Percentiles rank a stretch among this genome's conserved stretches.
Evolutionary conservation across 2,113 vertebrate genomes (phyloP).

Genomic region (Cryptotis parvus): DNA sequence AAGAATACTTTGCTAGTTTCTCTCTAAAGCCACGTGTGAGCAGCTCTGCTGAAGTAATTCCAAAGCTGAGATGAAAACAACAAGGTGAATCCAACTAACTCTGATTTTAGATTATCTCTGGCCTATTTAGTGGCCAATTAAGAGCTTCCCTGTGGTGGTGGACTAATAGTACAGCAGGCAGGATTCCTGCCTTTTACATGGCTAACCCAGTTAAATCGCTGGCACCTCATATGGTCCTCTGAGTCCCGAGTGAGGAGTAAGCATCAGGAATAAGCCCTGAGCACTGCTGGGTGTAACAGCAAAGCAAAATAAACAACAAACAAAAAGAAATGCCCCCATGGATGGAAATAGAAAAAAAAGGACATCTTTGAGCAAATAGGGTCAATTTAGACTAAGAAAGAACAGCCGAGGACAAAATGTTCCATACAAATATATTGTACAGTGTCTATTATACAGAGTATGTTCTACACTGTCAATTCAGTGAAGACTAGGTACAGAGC

Average conservation of each 20-base stretch:
- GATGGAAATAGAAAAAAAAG: background rate
- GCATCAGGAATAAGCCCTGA: too few species aligned
- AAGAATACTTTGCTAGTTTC: background rate
- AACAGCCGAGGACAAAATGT: background rate
- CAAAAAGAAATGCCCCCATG: too few species aligned
- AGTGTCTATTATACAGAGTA: background rate
- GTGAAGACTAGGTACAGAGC: constrained; percentile 42
- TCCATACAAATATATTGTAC: background rate
- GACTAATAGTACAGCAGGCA: too few species aligned
- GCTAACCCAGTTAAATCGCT: too few species aligned
- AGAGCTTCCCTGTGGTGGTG: background rate
- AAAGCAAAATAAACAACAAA: too few species aligned
- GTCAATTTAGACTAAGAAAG: background rate
- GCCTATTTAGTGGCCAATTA: background rate
- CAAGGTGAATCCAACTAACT: background rate
- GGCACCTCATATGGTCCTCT: too few species aligned
- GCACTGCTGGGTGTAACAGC: too few species aligned
- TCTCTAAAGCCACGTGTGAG: background rate
- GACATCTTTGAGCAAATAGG: background rate
- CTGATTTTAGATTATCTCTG: background rate
- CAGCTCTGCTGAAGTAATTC: background rate
- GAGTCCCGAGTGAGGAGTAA: too few species aligned
- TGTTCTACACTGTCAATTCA: constrained; percentile 40
- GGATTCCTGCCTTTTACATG: too few species aligned
- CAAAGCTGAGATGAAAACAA: constrained; percentile 39